Evolutionary conservation across 2,888 invertebrate species (phyloP).

Genomic region (Patella depressa): DNA sequence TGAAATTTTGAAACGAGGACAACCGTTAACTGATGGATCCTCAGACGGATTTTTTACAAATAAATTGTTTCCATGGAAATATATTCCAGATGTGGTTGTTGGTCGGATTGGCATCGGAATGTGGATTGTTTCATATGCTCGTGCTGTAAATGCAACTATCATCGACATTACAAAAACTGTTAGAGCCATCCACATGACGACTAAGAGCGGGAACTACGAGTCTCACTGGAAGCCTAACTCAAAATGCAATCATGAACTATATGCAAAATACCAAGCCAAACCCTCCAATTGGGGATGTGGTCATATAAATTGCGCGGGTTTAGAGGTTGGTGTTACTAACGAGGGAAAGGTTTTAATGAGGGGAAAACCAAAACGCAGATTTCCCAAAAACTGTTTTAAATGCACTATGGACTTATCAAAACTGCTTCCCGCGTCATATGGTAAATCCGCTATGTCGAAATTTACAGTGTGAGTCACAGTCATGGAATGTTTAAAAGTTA

Average conservation of each 20-base stretch:
- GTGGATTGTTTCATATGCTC: conserved; percentile 16
- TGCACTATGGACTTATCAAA: background rate
- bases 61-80: conserved; percentile 17
- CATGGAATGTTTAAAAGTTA: too few species aligned
- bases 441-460: background rate
- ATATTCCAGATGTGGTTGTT: conserved; percentile 11
- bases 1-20: background rate
- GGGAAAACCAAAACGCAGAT: background rate
- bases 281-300: conserved; percentile 17
- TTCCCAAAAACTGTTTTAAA: background rate
- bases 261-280: background rate
- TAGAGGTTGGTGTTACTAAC: background rate
- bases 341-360: background rate
- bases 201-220: conserved; percentile 8
- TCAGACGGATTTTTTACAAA: conserved; percentile 14
- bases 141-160: conserved; percentile 14
- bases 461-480: too few species aligned
- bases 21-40: conserved; percentile 13
- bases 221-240: conserved; percentile 15
- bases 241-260: conserved; percentile 10
- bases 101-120: conserved; percentile 13
- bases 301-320: background rate
- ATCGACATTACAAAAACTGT: conserved; percentile 16
- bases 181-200: conserved; percentile 16
- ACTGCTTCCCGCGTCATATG: background rate